A percentile compares a stretch with the other conserved stretches of the same genome.
These are phyloP conservation scores for Nesidiocoris tenuis DNA, from an alignment of 2,888 invertebrate species.

Conservation along the genomic window DNA sequence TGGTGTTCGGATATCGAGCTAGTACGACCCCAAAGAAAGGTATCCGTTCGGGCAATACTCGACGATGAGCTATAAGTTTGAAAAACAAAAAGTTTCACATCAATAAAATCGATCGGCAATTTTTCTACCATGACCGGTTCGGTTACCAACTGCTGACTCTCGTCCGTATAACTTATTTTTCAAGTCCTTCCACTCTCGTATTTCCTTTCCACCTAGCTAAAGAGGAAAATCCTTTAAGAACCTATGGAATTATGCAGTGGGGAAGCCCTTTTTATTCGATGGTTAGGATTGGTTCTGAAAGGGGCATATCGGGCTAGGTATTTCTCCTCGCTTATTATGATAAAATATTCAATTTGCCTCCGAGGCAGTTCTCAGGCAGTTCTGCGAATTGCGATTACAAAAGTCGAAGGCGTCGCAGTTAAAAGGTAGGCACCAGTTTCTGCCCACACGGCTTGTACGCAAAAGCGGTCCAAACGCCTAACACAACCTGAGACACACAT, in stretches of 20 bases:
- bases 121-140: no score
- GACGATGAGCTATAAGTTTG: no score
- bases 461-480: no score
- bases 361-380: constrained; percentile 5
- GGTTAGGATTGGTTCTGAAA: constrained; percentile 36
- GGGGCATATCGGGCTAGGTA: constrained; percentile 27
- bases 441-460: no score
- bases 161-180: neutral
- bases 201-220: neutral
- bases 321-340: constrained; percentile 29
- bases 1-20: no score
- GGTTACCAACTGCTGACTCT: neutral
- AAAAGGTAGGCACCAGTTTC: no score
- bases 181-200: neutral
- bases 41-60: no score
- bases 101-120: no score
- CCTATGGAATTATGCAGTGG: constrained; percentile 18
- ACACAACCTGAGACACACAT: no score
- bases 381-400: neutral
- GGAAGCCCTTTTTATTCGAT: constrained; percentile 15
- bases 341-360: constrained; percentile 38
- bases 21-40: no score
- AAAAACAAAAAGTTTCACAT: no score
- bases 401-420: no score
- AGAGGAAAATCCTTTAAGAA: constrained; percentile 9